These are phyloP conservation scores for Platycheirus rosarum DNA, from an alignment of 2,888 invertebrate species.

Conservation along the genomic window DNA sequence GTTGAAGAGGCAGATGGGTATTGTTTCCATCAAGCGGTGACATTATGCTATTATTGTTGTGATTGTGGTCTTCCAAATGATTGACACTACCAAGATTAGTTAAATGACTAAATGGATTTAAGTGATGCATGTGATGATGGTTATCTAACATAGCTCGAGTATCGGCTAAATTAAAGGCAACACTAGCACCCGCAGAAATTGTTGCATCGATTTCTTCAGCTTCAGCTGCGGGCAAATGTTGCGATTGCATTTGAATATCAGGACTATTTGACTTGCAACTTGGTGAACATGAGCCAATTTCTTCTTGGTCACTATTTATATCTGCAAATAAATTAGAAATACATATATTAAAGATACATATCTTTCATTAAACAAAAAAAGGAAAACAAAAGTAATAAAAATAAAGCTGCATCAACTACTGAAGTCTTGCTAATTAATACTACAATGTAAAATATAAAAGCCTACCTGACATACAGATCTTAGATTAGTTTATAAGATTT, in stretches of 20 bases:
- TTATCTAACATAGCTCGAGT: constrained; percentile 66
- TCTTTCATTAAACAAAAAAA: too few species aligned
- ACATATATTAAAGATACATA: too few species aligned
- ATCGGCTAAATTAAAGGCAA: constrained; percentile 64
- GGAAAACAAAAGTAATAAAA: too few species aligned
- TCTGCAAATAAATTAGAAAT: constrained; percentile 77
- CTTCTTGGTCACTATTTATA: constrained; percentile 81
- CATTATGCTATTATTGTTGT: constrained; percentile 72
- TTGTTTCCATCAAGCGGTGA: constrained; percentile 61
- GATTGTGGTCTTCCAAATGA: constrained; percentile 73
- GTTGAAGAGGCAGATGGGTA: constrained; percentile 47
- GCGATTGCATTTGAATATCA: constrained; percentile 68
- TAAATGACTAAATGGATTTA: constrained; percentile 68
- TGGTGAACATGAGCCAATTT: constrained; percentile 82
- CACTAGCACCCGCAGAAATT: constrained; percentile 59
- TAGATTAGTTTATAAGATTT: too few species aligned
- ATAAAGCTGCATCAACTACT: too few species aligned
- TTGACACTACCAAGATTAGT: constrained; percentile 66
- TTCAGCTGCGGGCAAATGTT: constrained; percentile 61
- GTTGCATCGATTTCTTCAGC: constrained; percentile 53
- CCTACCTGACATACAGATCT: too few species aligned
- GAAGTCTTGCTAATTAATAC: too few species aligned
- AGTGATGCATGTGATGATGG: constrained; percentile 62
- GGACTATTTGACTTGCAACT: constrained; percentile 68
- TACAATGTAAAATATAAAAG: too few species aligned